Percentiles rank a stretch among this genome's conserved stretches.
Conservation (phyloP, 2,888 invertebrate species). For the Cephus runcator region DNA sequence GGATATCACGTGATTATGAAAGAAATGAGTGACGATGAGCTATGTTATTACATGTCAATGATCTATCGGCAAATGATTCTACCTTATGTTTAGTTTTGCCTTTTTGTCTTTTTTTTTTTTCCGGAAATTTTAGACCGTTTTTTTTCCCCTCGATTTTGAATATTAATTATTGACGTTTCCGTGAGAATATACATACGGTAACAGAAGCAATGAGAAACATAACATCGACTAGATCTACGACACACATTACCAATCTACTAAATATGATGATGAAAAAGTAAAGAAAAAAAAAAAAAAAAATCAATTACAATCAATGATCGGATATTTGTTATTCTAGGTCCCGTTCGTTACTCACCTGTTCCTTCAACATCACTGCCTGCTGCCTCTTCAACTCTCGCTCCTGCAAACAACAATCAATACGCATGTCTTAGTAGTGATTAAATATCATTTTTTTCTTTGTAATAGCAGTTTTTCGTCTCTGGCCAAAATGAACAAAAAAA, state of each 20-base stretch:
- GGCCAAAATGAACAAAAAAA: not conserved
- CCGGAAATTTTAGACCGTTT: too few relatives aligned
- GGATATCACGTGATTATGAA: not conserved
- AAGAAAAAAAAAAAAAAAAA: not conserved
- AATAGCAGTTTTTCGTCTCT: not conserved
- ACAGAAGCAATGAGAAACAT: constrained; percentile 41
- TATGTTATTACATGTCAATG: not conserved
- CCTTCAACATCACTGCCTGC: constrained; percentile 88
- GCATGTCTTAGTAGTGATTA: not conserved
- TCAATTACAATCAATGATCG: constrained; percentile 15
- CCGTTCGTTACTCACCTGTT: constrained; percentile 77
- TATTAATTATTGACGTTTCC: not conserved
- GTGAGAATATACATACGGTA: constrained; percentile 15
- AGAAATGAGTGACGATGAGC: not conserved
- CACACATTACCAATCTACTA: constrained; percentile 40
- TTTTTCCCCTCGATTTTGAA: not conserved
- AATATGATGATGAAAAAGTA: constrained; percentile 15
- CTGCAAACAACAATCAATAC: constrained; percentile 70
- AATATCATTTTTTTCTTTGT: not conserved
- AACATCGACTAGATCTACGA: constrained; percentile 42
- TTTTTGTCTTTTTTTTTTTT: not conserved
- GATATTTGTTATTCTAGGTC: constrained; percentile 3
- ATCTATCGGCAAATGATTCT: not conserved
- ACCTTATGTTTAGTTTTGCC: constrained; percentile 6
- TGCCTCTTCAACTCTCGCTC: constrained; percentile 92